Base-by-base conservation (phyloP, 2,888 invertebrate species). In the Eupsilia transversa region DNA sequence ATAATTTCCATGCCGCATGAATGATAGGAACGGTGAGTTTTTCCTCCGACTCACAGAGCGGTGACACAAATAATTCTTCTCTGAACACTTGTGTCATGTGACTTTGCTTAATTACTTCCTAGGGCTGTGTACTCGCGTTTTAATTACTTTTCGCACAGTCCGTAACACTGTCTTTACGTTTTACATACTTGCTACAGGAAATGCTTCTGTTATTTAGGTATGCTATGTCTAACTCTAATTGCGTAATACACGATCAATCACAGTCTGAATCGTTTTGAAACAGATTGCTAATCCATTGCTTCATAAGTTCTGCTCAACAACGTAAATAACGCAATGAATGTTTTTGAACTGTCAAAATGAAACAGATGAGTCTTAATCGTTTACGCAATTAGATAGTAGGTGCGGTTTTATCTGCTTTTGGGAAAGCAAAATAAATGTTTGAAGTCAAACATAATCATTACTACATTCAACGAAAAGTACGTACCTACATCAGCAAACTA, bases 81-180 rank as follows among this genome's bases (percentile, higher is more conserved):
- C 30, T 10, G 9, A 46, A 76, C 65, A 72, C 59, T 71, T 61
- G 67, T 74, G 69, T 38, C 38, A 67, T 54, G 61, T 72, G 66
- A 85, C 69, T 85, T 72, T 72, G 49, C 54, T 70, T 85, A 85
- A 84, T 80, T 80, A 80, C 74, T 66, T 61, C 46, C 60, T 41
- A 65, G 60, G 43, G 65, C 20, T 79, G 60, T 52, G 30, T 27
- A 20, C 38, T 54, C 38, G 9, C 33, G 27, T 80, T 80, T 80
- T 63, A 52, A 80, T 79, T 68, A 79, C 17, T 49, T 80, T 74
- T 52, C 54, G 20, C n/a, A 27, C n/a, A 41, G 17, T 20, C 23
- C 17, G 17, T 27, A 30, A 14, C 41, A 20, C 4, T 54, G 30
- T 14, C 27, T 60, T 54, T 59, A n/a, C n/a, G 70, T 43, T 61